These are phyloP conservation scores for Pseudorhombus dupliciocellatus DNA, from an alignment of 2,113 vertebrate species.

Conservation along the genomic window DNA sequence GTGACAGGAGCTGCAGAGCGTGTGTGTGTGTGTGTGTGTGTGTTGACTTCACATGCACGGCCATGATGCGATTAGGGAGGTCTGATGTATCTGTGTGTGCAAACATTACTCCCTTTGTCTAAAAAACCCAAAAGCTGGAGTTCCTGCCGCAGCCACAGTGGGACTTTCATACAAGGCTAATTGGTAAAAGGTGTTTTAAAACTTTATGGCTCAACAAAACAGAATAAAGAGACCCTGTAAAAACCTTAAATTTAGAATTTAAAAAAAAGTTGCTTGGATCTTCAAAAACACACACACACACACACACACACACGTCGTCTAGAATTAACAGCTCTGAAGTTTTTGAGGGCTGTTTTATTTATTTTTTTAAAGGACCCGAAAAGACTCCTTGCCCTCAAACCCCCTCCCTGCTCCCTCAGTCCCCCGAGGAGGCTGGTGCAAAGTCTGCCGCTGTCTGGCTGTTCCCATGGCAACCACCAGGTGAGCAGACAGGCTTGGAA, in stretches of 20 bases:
- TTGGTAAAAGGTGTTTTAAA: constrained; percentile 57
- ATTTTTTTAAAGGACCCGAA: constrained; percentile 9
- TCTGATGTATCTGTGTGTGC: constrained; percentile 36
- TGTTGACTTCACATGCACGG: constrained; percentile 58
- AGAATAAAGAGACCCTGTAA: constrained; percentile 53
- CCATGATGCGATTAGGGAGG: constrained; percentile 44
- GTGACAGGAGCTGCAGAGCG: constrained; percentile 55
- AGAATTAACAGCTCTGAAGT: constrained; percentile 35
- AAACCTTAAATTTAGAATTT: constrained; percentile 11
- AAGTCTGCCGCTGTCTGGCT: constrained; percentile 82
- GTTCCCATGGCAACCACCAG: constrained; percentile 86
- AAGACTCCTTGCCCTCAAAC: constrained; percentile 66
- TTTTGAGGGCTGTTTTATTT: constrained; percentile 32
- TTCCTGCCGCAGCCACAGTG: constrained; percentile 52
- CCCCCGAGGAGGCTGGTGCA: constrained; percentile 74
- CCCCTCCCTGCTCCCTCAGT: constrained; percentile 72
- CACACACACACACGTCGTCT: background rate
- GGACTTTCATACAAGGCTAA: constrained; percentile 47
- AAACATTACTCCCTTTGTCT: constrained; percentile 66
- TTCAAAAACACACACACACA: constrained; percentile 29
- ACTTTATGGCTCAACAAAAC: constrained; percentile 47
- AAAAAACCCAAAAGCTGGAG: constrained; percentile 27
- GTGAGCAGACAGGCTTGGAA: constrained; percentile 80
- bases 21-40: constrained; percentile 66
- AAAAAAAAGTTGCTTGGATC: constrained; percentile 36